Evolutionary conservation across 2,888 invertebrate genomes (phyloP).

Genomic region (Maniola hyperantus): DNA sequence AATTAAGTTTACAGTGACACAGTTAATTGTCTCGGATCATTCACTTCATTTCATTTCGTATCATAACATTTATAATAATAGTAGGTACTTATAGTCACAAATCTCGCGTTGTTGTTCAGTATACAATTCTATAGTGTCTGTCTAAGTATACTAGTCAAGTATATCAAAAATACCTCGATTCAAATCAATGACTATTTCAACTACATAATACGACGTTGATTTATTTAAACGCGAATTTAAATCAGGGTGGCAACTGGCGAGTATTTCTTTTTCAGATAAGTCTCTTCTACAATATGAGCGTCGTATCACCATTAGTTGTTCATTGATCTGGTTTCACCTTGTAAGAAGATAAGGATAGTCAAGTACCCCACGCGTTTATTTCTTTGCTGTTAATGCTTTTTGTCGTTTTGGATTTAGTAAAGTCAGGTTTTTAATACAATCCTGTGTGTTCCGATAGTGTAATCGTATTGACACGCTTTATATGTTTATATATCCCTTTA

Average conservation of each 20-base stretch:
- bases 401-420: conserved; percentile 46
- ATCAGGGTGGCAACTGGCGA: conserved; percentile 28
- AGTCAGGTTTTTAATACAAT: conserved; percentile 40
- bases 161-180: neutral
- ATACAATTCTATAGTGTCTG: no score
- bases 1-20: neutral
- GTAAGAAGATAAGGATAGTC: conserved; percentile 49
- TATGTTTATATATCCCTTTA: conserved; percentile 29
- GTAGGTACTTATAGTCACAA: no score
- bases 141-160: no score
- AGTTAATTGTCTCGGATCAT: neutral
- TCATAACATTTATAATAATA: no score
- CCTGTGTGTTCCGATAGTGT: conserved; percentile 43
- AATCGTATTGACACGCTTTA: conserved; percentile 44
- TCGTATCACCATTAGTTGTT: conserved; percentile 54
- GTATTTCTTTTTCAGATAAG: conserved; percentile 34
- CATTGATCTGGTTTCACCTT: conserved; percentile 43
- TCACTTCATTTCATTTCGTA: no score
- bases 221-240: conserved; percentile 15
- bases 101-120: no score
- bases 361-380: conserved; percentile 59
- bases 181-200: neutral
- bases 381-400: conserved; percentile 48
- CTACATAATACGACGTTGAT: conserved; percentile 5
- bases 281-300: conserved; percentile 47